Conservation (phyloP, 2,797 vertebrate genomes). For the Urocyon cinereoargenteus region DNA sequence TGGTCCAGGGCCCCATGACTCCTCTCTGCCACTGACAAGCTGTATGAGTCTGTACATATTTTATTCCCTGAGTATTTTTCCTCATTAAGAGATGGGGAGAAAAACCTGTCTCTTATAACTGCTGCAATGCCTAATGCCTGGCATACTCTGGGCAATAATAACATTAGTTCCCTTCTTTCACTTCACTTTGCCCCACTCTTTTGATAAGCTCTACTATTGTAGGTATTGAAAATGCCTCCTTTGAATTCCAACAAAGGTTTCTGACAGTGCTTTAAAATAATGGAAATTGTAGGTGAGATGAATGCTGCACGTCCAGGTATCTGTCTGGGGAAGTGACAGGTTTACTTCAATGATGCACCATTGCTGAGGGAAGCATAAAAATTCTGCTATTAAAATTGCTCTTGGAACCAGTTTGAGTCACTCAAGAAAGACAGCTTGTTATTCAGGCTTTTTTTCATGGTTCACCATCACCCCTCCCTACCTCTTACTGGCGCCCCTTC, state of each 20-base stretch:
- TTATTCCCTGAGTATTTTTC: neutral
- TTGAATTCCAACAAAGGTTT: neutral
- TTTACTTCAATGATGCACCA: neutral
- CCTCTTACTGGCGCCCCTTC: neutral
- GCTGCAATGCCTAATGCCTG: fast-evolving
- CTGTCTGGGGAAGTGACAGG: fast-evolving
- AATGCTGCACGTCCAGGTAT: neutral
- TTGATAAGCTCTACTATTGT: neutral
- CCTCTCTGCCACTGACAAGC: neutral
- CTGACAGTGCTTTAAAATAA: neutral
- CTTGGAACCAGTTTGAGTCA: neutral
- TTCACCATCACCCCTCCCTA: neutral
- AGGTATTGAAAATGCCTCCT: neutral
- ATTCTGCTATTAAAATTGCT: neutral
- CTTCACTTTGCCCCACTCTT: neutral
- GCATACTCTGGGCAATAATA: neutral
- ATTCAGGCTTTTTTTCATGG: neutral
- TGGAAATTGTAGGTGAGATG: too few species aligned
- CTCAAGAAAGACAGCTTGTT: neutral
- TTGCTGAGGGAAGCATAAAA: neutral
- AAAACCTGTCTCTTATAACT: neutral
- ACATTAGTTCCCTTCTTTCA: neutral
- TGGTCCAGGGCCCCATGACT: neutral
- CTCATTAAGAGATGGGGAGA: neutral
- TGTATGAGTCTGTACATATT: too few species aligned